Evolutionary conservation across 2,888 invertebrate genomes (phyloP).

Genomic region (Drosophila ezoana): DNA sequence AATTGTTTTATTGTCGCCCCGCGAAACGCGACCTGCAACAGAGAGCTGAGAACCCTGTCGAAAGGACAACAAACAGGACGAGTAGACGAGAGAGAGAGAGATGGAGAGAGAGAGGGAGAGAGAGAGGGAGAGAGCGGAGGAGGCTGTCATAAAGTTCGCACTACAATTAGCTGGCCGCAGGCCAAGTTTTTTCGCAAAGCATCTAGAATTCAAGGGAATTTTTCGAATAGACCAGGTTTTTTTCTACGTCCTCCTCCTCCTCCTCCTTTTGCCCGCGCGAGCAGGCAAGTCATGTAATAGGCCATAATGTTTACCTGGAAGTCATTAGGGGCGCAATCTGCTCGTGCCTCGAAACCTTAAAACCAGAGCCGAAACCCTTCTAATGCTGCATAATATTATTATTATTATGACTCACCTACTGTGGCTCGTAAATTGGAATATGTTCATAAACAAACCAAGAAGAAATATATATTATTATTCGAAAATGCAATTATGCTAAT

Average conservation of each 20-base stretch:
- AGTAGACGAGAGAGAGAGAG: not conserved
- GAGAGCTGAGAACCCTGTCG: slow-evolving; percentile 11
- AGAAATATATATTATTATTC: not conserved
- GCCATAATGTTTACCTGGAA: slow-evolving; percentile 70
- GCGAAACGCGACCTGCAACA: too few relatives aligned
- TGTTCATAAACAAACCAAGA: slow-evolving; percentile 40
- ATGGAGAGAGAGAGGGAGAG: too few relatives aligned
- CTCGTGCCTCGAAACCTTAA: slow-evolving; percentile 31
- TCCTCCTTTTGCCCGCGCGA: not conserved
- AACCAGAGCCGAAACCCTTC: slow-evolving; percentile 31
- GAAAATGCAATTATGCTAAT: slow-evolving; percentile 73
- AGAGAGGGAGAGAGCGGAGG: not conserved
- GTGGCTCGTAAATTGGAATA: slow-evolving; percentile 66
- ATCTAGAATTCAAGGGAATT: slow-evolving; percentile 56
- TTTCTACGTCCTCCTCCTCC: not conserved
- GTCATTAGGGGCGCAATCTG: slow-evolving; percentile 72
- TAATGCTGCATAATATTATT: slow-evolving; percentile 30
- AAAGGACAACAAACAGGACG: slow-evolving; percentile 69
- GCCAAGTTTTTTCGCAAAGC: slow-evolving; percentile 59
- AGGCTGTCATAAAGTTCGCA: slow-evolving; percentile 67
- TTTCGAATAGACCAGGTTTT: slow-evolving; percentile 44
- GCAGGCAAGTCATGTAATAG: slow-evolving; percentile 68
- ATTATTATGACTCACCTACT: slow-evolving; percentile 41
- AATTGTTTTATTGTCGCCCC: slow-evolving; percentile 60
- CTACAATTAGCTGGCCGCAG: slow-evolving; percentile 65